Base-by-base conservation (phyloP, 1,140 invertebrate genomes). In the Cotesia chilonis region DNA sequence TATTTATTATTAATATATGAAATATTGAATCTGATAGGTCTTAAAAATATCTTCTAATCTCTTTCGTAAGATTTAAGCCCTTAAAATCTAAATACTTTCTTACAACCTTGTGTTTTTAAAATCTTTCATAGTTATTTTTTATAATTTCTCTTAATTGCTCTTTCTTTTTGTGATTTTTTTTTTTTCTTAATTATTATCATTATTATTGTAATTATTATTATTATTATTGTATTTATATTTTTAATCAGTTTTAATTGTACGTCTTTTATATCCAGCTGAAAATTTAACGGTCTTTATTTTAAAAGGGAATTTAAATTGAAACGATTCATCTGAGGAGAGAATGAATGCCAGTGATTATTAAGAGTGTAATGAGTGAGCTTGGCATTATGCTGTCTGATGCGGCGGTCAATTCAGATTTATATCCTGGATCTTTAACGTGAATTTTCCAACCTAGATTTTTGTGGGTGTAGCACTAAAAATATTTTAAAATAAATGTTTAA, bases 391-490 rank as follows among this genome's bases (percentile, higher is more conserved):
- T 70, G 20, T 63, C 59, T 37, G 65, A 63, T 35, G 55, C 54
- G 64, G 51, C 47, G 74, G 20, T 72, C 73, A 64, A 72, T 64
- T 67, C 81, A 37, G 60, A 86, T 83, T 73, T 81, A 71, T 84
- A 84, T 3, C 91, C 92, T 9, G 90, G 87, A 78, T 97, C 91
- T 0, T 96, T 91, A 0, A 98, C 94, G 80, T 95, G 90, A 74
- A 98, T 97, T 83, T 96, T 97, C 94, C 95, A 97, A 6, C 96
- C 96, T 59, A 98, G 89, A 83, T 96, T 94, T 70, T 92, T 94
- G 85, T 97, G 95, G 4, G 92, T 92, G 84, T 95, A 98, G 86
- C 96, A 97, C 95, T 98, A 87, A 3, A 41, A 60, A 9, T 28
- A 28, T 28, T 28, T 28, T 28, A 28, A 60, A 74, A 75, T 41